Evolutionary conservation across 2,888 invertebrate genomes (phyloP).

Genomic region (Eulithis prunata): DNA sequence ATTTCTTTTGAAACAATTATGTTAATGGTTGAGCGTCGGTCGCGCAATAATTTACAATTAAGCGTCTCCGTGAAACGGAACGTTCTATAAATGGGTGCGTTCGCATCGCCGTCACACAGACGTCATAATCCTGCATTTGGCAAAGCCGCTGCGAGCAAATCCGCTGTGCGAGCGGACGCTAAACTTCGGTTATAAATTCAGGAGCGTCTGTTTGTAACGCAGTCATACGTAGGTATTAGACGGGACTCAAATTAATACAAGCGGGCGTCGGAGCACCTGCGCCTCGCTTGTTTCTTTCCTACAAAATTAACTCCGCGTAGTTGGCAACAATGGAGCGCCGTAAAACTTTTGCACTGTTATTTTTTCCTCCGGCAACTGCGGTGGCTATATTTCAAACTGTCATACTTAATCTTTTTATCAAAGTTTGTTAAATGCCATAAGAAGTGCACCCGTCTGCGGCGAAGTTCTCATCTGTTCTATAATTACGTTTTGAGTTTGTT

Average conservation of each 20-base stretch:
- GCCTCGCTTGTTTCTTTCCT: conserved; percentile 78
- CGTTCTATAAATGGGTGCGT: conserved; percentile 52
- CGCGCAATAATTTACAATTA: conserved; percentile 75
- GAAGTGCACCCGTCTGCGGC: conserved; percentile 78
- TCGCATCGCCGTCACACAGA: conserved; percentile 44
- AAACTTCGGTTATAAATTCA: conserved; percentile 75
- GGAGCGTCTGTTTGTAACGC: conserved; percentile 68
- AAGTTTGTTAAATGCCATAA: conserved; percentile 81
- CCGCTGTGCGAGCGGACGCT: conserved; percentile 58
- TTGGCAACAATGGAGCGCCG: conserved; percentile 76
- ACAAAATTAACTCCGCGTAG: conserved; percentile 77
- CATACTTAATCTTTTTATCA: conserved; percentile 85
- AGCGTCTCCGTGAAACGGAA: conserved; percentile 50
- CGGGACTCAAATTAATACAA: conserved; percentile 79
- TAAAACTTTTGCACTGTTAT: conserved; percentile 77
- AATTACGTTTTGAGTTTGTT: conserved; percentile 71
- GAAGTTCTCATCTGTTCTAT: conserved; percentile 72
- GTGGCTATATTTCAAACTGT: conserved; percentile 84
- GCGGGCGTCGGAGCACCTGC: conserved; percentile 71
- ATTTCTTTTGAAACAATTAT: conserved; percentile 80
- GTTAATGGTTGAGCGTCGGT: conserved; percentile 61
- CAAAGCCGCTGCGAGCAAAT: conserved; percentile 58
- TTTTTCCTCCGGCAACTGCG: conserved; percentile 74
- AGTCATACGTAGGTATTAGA: conserved; percentile 79
- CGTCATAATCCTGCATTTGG: conserved; percentile 75